Percentiles rank a stretch among this genome's conserved stretches.
phyloP scores from a whole-genome alignment of 2,797 vertebrate genomes.

The Arnoldichthys spilopterus region DNA sequence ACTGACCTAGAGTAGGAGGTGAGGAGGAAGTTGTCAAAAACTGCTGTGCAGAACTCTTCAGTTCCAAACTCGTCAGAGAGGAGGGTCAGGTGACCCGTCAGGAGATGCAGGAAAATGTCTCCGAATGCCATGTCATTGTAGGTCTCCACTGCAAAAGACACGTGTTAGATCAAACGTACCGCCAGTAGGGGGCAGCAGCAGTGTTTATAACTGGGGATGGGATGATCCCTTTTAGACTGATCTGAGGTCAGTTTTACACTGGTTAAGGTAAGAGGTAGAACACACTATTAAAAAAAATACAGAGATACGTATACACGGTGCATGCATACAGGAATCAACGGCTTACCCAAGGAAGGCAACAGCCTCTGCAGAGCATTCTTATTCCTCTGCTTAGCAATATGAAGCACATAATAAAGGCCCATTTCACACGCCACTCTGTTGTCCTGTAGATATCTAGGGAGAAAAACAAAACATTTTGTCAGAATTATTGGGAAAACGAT shows the following conservation, averaged over 20 bases:
- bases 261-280: background rate
- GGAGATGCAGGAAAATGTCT: slow-evolving; percentile 95
- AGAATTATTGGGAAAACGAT: too few species aligned
- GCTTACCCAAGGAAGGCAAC: slow-evolving; percentile 88
- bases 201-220: background rate
- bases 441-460: slow-evolving; percentile 88
- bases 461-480: background rate
- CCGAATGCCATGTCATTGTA: slow-evolving; percentile 93
- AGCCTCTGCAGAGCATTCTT: slow-evolving; percentile 93
- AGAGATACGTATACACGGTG: background rate
- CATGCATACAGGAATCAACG: background rate
- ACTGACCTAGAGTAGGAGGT: slow-evolving; percentile 88
- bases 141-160: slow-evolving; percentile 82
- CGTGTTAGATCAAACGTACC: background rate
- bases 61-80: slow-evolving; percentile 91
- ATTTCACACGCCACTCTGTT: slow-evolving; percentile 96
- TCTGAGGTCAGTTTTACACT: background rate
- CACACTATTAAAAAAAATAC: background rate
- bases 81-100: slow-evolving; percentile 90
- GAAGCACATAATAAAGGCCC: slow-evolving; percentile 93
- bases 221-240: background rate
- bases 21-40: slow-evolving; percentile 94
- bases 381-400: slow-evolving; percentile 94
- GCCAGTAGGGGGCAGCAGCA: slow-evolving; percentile 11
- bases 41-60: slow-evolving; percentile 90